Evolutionary conservation across 2,113 vertebrate species (phyloP).

Genomic region (Petromus typicus): DNA sequence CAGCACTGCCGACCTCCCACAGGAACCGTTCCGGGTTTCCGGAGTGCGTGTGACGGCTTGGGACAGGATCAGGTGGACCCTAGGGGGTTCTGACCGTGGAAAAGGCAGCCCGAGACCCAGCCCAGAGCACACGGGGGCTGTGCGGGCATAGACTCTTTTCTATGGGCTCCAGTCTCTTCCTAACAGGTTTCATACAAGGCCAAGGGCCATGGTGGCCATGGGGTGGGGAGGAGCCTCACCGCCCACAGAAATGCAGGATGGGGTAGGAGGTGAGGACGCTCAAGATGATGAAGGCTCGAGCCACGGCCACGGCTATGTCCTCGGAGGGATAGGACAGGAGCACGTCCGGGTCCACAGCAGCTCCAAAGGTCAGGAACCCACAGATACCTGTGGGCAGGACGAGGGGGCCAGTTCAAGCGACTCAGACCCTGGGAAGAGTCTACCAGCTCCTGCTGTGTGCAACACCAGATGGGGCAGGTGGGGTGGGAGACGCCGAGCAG

Average conservation of each 20-base stretch:
- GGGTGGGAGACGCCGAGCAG: not conserved
- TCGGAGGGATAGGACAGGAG: conserved; percentile 96
- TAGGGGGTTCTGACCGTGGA: too few species aligned
- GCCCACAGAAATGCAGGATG: conserved; percentile 98
- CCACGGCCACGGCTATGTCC: conserved; percentile 94
- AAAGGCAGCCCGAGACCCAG: not conserved
- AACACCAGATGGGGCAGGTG: too few species aligned
- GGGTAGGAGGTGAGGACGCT: conserved; percentile 97
- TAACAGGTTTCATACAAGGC: not conserved
- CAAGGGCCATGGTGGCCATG: not conserved
- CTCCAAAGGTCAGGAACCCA: conserved; percentile 96
- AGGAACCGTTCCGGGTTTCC: not conserved
- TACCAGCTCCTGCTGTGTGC: rapidly evolving
- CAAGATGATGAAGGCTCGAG: conserved; percentile 95
- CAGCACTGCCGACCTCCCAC: not conserved
- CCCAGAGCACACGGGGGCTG: not conserved
- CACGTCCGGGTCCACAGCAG: conserved; percentile 93
- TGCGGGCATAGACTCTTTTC: not conserved
- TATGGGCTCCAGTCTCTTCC: not conserved
- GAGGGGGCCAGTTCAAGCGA: not conserved
- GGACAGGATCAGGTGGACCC: not conserved
- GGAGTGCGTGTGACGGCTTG: not conserved
- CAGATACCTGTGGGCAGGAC: conserved; percentile 90
- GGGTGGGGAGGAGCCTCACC: conserved; percentile 85
- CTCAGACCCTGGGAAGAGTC: not conserved